Conservation (phyloP, 2,888 invertebrate genomes). For the Perdita meconis region DNA sequence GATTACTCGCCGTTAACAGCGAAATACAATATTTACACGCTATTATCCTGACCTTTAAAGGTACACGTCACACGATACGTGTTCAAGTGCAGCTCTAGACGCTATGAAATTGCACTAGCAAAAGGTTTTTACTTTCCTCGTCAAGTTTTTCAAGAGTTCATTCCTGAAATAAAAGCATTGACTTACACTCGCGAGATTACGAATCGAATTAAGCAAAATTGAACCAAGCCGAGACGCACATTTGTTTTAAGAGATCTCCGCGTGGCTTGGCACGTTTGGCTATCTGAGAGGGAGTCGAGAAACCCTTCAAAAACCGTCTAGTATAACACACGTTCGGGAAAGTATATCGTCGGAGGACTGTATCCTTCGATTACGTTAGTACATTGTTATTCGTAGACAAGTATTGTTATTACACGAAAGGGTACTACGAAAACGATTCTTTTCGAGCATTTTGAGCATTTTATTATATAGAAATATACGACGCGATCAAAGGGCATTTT, state of each 20-base stretch:
- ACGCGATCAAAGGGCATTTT: constrained; percentile 47
- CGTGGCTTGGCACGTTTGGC: constrained; percentile 23
- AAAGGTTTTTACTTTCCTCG: no score
- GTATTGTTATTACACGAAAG: constrained; percentile 25
- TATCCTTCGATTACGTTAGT: constrained; percentile 37
- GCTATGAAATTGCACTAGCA: no score
- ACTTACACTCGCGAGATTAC: no score
- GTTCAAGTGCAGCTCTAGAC: no score
- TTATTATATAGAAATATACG: constrained; percentile 37
- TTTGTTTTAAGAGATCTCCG: not conserved
- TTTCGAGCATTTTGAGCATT: constrained; percentile 31
- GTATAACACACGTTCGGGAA: constrained; percentile 43
- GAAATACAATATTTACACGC: no score
- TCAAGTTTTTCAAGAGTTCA: no score
- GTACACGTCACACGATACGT: no score
- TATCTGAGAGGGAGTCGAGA: constrained; percentile 29
- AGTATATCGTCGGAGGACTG: constrained; percentile 38
- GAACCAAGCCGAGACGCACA: no score
- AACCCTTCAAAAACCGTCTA: constrained; percentile 42
- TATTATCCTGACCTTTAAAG: no score
- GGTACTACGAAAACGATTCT: constrained; percentile 22
- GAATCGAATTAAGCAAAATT: no score
- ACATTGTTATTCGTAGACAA: constrained; percentile 34
- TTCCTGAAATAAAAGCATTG: no score
- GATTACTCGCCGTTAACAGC: no score